These are phyloP conservation scores for Ganaspis sp. DNA, from an alignment of 1,140 invertebrate species.

Conservation along the genomic window DNA sequence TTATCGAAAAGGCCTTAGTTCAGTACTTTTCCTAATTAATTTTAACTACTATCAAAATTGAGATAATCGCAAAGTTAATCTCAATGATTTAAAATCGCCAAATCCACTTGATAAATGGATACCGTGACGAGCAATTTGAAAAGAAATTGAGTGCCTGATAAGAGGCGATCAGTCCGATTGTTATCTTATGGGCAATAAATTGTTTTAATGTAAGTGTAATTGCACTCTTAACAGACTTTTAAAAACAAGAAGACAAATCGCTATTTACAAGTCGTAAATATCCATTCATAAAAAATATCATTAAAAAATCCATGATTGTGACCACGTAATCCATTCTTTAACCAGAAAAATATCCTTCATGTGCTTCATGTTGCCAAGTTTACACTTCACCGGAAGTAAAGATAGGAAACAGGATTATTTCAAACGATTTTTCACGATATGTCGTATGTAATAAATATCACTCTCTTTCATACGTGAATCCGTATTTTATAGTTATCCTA, in stretches of 20 bases:
- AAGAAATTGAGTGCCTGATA: conserved; percentile 52
- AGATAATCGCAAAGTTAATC: conserved; percentile 19
- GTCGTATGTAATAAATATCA: background rate
- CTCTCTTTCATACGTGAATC: background rate
- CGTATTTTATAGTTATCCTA: background rate
- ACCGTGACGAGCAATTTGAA: conserved; percentile 43
- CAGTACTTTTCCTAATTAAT: conserved; percentile 9
- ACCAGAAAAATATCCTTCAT: background rate
- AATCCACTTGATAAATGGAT: conserved; percentile 21
- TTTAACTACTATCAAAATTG: background rate
- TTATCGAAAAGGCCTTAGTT: background rate
- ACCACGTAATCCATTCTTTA: conserved; percentile 1
- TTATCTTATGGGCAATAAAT: conserved; percentile 56
- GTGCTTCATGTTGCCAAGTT: background rate
- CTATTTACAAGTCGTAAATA: conserved; percentile 17
- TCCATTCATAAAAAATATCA: background rate
- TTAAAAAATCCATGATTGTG: conserved; percentile 29
- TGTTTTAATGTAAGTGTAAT: conserved; percentile 54
- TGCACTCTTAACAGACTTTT: conserved; percentile 39
- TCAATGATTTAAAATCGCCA: background rate
- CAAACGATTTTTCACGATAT: background rate
- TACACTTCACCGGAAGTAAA: conserved; percentile 13
- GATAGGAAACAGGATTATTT: background rate
- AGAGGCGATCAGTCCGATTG: conserved; percentile 52
- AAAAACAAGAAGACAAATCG: background rate